Conservation (phyloP, 2,888 invertebrate species). For the Pinctada fucata region DNA sequence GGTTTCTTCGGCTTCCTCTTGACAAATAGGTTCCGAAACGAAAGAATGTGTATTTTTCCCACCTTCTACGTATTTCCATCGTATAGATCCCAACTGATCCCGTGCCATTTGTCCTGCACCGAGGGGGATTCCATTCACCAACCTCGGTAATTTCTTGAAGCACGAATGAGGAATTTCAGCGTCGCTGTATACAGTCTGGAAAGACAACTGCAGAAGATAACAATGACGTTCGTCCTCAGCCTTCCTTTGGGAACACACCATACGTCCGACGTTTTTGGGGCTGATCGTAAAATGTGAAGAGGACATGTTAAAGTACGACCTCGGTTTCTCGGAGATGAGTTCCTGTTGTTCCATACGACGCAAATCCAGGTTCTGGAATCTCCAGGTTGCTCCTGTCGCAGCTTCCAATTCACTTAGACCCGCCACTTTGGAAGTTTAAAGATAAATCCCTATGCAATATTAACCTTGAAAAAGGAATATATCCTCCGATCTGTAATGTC, state of each 20-base stretch:
- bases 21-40: slow-evolving; percentile 66
- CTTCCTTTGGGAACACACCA: slow-evolving; percentile 56
- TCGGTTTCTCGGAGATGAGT: neutral
- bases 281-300: slow-evolving; percentile 66
- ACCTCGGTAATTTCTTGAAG: slow-evolving; percentile 68
- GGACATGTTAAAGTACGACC: slow-evolving; percentile 44
- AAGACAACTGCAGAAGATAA: slow-evolving; percentile 66
- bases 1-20: slow-evolving; percentile 69
- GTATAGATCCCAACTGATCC: slow-evolving; percentile 62
- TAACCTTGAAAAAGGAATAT: no score
- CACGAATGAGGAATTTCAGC: slow-evolving; percentile 64
- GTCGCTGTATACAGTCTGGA: slow-evolving; percentile 66
- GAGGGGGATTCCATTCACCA: slow-evolving; percentile 72
- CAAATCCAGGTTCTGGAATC: neutral
- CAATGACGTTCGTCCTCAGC: slow-evolving; percentile 61
- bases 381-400: slow-evolving; percentile 1
- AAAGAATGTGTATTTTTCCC: slow-evolving; percentile 65
- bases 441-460: no score
- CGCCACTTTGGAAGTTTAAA: neutral
- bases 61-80: slow-evolving; percentile 71
- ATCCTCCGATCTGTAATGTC: no score
- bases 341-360: neutral
- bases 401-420: neutral
- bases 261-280: slow-evolving; percentile 58
- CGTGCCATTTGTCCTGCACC: slow-evolving; percentile 69